Conservation (phyloP, 2,113 vertebrate species). For the Scomber japonicus region DNA sequence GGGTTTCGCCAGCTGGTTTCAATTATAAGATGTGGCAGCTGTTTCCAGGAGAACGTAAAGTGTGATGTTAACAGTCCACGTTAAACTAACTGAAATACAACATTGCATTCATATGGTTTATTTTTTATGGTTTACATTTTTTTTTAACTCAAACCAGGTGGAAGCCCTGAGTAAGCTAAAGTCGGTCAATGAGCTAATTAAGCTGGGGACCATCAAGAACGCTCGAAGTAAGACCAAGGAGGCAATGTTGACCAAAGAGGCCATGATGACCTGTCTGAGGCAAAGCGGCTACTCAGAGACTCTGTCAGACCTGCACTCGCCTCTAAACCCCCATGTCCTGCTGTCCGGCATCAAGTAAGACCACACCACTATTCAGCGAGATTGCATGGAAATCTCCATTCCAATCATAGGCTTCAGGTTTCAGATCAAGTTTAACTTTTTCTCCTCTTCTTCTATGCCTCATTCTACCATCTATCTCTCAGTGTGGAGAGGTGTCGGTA, state of each 20-base stretch:
- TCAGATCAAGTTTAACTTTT: neutral
- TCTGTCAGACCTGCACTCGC: conserved; percentile 93
- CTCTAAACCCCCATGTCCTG: conserved; percentile 93
- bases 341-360: conserved; percentile 96
- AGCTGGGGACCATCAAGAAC: conserved; percentile 93
- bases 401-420: neutral
- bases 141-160: conserved; percentile 83
- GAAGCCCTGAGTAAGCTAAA: conserved; percentile 97
- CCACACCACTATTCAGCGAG: neutral
- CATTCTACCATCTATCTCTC: neutral
- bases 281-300: conserved; percentile 95
- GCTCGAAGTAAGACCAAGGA: conserved; percentile 93
- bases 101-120: neutral
- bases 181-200: conserved; percentile 95
- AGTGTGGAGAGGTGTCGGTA: conserved; percentile 97
- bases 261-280: conserved; percentile 94
- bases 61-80: neutral
- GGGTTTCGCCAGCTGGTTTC: neutral
- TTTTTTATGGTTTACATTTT: neutral
- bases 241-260: conserved; percentile 93
- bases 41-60: neutral
- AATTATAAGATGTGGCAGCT: neutral
- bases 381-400: neutral
- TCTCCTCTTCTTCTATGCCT: neutral
- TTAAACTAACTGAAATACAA: neutral